These are phyloP conservation scores for Paraescarpia echinospica DNA, from an alignment of 1,140 invertebrate genomes.

Conservation along the genomic window DNA sequence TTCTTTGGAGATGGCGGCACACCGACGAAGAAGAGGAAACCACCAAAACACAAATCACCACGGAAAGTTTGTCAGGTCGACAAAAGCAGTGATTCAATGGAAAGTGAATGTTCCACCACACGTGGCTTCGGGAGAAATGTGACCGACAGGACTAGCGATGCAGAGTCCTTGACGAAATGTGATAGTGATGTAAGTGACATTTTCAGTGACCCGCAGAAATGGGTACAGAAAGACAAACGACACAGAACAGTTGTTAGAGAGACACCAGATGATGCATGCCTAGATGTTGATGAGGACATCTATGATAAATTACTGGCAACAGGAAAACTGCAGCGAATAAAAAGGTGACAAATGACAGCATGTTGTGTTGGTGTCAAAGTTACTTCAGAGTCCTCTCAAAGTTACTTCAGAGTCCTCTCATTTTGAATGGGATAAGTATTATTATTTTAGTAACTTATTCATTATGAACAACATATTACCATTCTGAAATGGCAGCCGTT, in stretches of 20 bases:
- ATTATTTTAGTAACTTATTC: no score
- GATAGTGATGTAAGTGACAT: neutral
- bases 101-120: neutral
- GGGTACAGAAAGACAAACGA: neutral
- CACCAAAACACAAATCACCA: neutral
- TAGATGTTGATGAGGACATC: neutral
- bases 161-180: neutral
- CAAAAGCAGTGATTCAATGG: neutral
- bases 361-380: neutral
- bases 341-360: neutral
- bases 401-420: no score
- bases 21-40: neutral
- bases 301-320: slow-evolving; percentile 1
- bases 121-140: neutral
- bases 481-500: no score
- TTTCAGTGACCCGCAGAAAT: neutral
- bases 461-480: no score
- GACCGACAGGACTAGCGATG: neutral
- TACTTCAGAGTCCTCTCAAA: no score
- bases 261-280: neutral
- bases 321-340: neutral
- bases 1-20: neutral
- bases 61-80: neutral
- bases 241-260: neutral
- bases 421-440: no score